Base-by-base conservation (phyloP, 2,888 invertebrate species). In the Capitulum mitella region DNA sequence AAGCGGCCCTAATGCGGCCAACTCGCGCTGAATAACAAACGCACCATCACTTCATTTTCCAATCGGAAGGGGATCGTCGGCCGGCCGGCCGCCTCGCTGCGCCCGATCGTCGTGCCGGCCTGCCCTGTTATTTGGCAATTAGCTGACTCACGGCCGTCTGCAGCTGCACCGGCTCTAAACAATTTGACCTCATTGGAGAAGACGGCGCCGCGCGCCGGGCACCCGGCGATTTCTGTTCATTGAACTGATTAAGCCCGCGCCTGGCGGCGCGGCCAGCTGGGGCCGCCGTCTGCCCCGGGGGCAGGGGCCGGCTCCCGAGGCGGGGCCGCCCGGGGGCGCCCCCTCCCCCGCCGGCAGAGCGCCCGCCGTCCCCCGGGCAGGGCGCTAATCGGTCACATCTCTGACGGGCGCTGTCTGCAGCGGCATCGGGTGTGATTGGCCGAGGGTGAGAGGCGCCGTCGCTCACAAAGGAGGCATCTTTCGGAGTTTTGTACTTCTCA, bases 141-240 rank as follows among this genome's bases (percentile, higher is more conserved):
- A 61, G 61, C 61, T 61, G 61, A 61, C 61, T 61, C 61, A 61
- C 29, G 29, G 14, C 61, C 12, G 61, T 12, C 61, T 61, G 61
- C 61, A 61, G 61, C 61, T 61, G 61, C 61, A 61, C 61, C 2
- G 61, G 10, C 61, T 61, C 32, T 61, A 61, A 61, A 61, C 61
- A 61, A 61, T 61, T 61, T 61, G 61, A 61, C 61, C 61, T 61
- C 61, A 61, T 61, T 61, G 61, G 61, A 32, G 61, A 61, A 61
- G 61, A 61, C 32, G 61, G 61, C 61, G n/a, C n/a, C n/a, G n/a
- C 10, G 61, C 22, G 29, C 10, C 29, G n/a, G 32, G 29, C 61
- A 14, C 61, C 61, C 61, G 61, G 29, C 32, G 61, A 61, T 61
- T 61, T 61, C 54, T 61, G 61, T 32, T 61, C 61, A 32, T 61